Base-by-base conservation (phyloP, 2,888 invertebrate genomes). In the Lithophane leautieri region DNA sequence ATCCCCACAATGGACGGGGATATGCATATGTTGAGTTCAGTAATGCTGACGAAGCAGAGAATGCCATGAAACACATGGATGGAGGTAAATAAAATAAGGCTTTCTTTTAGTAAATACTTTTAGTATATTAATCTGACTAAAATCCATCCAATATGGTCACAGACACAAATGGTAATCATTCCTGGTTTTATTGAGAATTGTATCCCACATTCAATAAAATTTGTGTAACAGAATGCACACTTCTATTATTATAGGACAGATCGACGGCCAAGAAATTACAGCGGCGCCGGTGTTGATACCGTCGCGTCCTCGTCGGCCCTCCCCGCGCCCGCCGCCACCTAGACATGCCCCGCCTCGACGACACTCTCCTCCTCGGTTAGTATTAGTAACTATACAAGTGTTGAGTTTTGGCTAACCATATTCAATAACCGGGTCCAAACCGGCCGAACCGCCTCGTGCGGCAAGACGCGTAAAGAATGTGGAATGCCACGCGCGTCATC, bases 1-100 rank as follows among this genome's bases (percentile, higher is more conserved):
- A 99, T 94, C 97, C 98, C 0, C 98, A 98, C 91, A 97, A 98
- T 87, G 98, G 98, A n/a, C 97, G 98, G 47, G 99, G 99, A 1
- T 98, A 98, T 94, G 99, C 99, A 19, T 99, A 99, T 93, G 98
- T 99, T 4, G 99, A 99, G 91, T 99, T 98, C 94, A 98, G 97
- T 85, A 98, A 98, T 73, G 97, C 99, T 0, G 99, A 99, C 87
- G 99, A 99, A 94, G 99, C 99, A 34, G 99, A 99, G 93, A 99
- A 99, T 94, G 99, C 99, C 0, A 99, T 99, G 98, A 99, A 99
- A 94, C 99, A 99, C 92, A 99, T 99, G 99, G 99, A 99, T 95
- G 99, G 99, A 92, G 99, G 98, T 97, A 95, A 89, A 52, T 56
- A 62, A 50, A 19, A 50, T 14, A 63, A 25, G 2, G 0, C 8